Percentiles rank a stretch among this genome's conserved stretches.
Evolutionary conservation across 1,140 invertebrate genomes (phyloP).

Genomic region (Drosophila gunungcola): DNA sequence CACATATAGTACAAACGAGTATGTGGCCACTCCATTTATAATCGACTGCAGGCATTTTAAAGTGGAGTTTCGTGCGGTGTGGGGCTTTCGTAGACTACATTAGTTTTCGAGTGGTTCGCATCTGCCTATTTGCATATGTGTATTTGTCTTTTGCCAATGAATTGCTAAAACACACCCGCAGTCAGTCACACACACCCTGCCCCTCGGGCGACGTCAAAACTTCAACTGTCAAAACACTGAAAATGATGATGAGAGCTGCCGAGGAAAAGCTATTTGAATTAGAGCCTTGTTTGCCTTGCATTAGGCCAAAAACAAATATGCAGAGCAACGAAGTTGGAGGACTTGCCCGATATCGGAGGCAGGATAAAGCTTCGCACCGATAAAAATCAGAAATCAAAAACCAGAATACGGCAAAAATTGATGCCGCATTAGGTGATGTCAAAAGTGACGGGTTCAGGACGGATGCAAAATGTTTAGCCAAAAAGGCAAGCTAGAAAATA

Average conservation of each 20-base stretch:
- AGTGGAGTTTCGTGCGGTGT: slow-evolving; percentile 20
- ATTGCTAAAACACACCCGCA: slow-evolving; percentile 65
- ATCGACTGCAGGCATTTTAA: slow-evolving; percentile 72
- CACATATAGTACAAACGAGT: slow-evolving; percentile 1
- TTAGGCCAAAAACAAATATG: slow-evolving; percentile 73
- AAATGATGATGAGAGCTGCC: slow-evolving; percentile 44
- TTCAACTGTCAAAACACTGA: slow-evolving; percentile 80
- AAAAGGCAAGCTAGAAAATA: slow-evolving; percentile 30
- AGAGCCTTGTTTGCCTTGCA: slow-evolving; percentile 75
- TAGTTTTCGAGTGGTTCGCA: slow-evolving; percentile 71
- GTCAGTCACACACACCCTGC: slow-evolving; percentile 4
- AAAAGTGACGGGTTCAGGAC: slow-evolving; percentile 8
- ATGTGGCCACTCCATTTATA: slow-evolving; percentile 60
- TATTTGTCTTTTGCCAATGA: slow-evolving; percentile 82
- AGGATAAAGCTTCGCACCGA: neutral
- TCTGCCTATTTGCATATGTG: slow-evolving; percentile 75
- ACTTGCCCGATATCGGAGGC: neutral
- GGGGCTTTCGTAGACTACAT: slow-evolving; percentile 65
- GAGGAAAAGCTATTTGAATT: slow-evolving; percentile 73
- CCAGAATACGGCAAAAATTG: slow-evolving; percentile 20
- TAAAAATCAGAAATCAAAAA: slow-evolving; percentile 29
- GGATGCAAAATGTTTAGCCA: slow-evolving; percentile 36
- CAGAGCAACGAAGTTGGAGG: slow-evolving; percentile 26
- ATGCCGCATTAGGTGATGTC: slow-evolving; percentile 26
- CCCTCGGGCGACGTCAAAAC: slow-evolving; percentile 55